These are phyloP conservation scores for Chaetura pelagica DNA, from an alignment of 2,113 vertebrate species.

Conservation along the genomic window DNA sequence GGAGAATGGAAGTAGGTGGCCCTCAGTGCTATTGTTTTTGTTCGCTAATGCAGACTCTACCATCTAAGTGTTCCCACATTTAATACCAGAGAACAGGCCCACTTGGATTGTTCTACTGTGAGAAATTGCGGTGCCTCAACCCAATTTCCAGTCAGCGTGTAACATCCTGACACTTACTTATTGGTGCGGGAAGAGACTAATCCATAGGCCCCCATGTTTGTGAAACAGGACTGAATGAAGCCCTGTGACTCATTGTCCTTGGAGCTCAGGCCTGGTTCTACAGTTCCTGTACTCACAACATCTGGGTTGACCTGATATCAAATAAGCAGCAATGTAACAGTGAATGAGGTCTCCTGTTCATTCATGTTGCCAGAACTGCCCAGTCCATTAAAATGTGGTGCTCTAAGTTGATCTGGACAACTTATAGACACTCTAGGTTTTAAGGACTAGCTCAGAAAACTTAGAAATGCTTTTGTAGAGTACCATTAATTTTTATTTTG, in stretches of 20 bases:
- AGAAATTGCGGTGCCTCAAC: neutral
- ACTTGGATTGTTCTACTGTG: neutral
- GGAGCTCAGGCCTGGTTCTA: neutral
- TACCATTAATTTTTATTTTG: neutral
- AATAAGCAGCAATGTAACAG: neutral
- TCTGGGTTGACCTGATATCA: neutral
- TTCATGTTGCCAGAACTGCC: neutral
- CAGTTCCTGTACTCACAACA: neutral
- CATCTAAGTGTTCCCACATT: neutral
- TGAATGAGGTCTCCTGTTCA: neutral
- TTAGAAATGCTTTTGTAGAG: neutral
- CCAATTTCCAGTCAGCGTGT: neutral
- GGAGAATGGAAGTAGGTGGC: neutral
- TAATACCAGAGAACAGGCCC: neutral
- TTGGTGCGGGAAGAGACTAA: neutral
- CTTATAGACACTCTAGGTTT: neutral
- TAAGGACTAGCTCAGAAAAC: neutral
- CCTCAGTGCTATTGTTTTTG: neutral
- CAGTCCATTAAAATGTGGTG: neutral
- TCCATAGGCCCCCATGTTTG: rapidly evolving
- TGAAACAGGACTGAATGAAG: neutral
- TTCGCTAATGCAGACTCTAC: neutral
- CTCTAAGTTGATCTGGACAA: neutral
- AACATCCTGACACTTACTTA: neutral
- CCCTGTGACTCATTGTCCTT: neutral